These are phyloP conservation scores for Balaeniceps rex DNA, from an alignment of 2,113 vertebrate species.

Conservation along the genomic window DNA sequence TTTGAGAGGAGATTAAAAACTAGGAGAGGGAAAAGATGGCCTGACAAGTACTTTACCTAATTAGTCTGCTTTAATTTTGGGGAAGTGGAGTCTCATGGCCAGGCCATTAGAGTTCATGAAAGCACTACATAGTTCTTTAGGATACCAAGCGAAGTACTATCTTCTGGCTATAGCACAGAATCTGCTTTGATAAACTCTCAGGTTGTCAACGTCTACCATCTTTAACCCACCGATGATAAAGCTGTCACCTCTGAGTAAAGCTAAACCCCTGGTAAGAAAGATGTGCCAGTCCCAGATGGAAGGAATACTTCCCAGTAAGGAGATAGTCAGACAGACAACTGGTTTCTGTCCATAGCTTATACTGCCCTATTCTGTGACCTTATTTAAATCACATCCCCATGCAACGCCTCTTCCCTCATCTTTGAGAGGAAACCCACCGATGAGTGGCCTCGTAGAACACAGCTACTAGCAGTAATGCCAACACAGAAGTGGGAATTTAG, in stretches of 20 bases:
- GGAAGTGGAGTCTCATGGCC: neutral
- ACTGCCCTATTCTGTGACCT: neutral
- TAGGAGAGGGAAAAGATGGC: neutral
- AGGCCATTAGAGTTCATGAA: neutral
- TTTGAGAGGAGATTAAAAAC: neutral
- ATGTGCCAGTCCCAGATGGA: neutral
- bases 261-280: neutral
- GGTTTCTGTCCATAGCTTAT: neutral
- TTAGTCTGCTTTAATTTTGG: neutral
- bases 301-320: neutral
- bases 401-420: neutral
- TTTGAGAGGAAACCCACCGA: neutral
- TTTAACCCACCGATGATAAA: neutral
- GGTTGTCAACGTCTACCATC: neutral
- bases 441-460: neutral
- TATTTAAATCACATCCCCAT: neutral
- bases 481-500: neutral
- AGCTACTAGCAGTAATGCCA: neutral
- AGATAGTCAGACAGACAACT: neutral
- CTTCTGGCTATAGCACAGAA: neutral
- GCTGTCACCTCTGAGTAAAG: neutral
- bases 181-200: neutral
- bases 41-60: neutral
- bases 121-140: neutral
- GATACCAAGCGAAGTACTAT: neutral